Conservation (phyloP, 2,113 vertebrate genomes). For the Acanthochromis polyacanthus region DNA sequence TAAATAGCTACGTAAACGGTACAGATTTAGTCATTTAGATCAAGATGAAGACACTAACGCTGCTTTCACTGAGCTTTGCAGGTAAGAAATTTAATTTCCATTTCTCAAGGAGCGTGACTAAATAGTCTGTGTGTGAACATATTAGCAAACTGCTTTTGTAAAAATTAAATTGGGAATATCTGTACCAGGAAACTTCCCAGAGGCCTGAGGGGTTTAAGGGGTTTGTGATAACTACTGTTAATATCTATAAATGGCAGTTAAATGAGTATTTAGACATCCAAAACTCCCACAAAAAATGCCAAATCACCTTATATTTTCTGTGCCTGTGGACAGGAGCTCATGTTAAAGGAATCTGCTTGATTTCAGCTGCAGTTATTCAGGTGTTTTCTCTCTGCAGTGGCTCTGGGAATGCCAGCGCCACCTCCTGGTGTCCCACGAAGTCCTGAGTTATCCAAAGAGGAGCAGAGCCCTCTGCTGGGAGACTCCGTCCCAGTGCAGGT, state of each 20-base stretch:
- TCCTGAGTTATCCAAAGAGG: not conserved
- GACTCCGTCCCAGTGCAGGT: constrained; percentile 59
- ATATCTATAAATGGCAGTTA: too few relatives aligned
- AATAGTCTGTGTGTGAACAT: too few relatives aligned
- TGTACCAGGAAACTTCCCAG: too few relatives aligned
- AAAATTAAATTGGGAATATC: too few relatives aligned
- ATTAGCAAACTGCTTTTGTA: too few relatives aligned
- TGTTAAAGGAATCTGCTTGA: not conserved
- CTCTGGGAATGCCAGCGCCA: constrained; percentile 35
- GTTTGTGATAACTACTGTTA: too few relatives aligned
- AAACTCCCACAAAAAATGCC: too few relatives aligned
- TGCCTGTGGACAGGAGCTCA: too few relatives aligned
- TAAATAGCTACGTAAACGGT: too few relatives aligned
- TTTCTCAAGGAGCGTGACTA: not conserved
- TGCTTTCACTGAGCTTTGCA: constrained; percentile 64
- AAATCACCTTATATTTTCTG: too few relatives aligned
- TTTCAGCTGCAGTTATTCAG: not conserved
- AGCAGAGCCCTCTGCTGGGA: constrained; percentile 31
- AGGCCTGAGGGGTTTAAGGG: too few relatives aligned
- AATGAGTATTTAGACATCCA: too few relatives aligned
- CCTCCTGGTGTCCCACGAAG: not conserved
- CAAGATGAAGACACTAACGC: constrained; percentile 64
- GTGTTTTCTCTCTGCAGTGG: constrained; percentile 49
- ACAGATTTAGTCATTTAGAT: constrained; percentile 6
- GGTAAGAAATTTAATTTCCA: constrained; percentile 46